A percentile compares a stretch with the other conserved stretches of the same genome.
Evolutionary conservation across 2,888 invertebrate genomes (phyloP).

Genomic region (Machimus rusticus): DNA sequence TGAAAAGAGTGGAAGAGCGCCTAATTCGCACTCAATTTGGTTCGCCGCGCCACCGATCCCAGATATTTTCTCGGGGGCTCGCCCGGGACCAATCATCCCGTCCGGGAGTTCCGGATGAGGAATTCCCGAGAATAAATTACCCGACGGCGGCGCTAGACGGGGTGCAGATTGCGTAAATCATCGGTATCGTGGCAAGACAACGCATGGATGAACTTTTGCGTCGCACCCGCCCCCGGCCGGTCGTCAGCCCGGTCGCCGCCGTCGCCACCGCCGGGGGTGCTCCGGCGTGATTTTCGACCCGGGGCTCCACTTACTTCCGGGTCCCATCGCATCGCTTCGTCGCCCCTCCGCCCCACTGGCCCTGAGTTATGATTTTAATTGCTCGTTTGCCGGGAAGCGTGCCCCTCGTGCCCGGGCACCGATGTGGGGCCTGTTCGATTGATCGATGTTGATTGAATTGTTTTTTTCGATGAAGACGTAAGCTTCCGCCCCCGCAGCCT

Average conservation of each 20-base stretch:
- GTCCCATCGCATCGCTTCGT: not conserved
- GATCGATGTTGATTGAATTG: not conserved
- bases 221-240: not conserved
- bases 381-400: conserved; percentile 16
- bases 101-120: not conserved
- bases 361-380: conserved; percentile 29
- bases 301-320: not conserved
- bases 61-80: not conserved
- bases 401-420: not conserved
- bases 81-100: not conserved
- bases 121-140: not conserved
- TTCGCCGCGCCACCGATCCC: not conserved
- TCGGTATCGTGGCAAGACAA: not conserved
- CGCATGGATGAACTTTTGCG: not conserved
- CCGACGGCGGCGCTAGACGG: not conserved
- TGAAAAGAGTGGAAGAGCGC: conserved; percentile 1
- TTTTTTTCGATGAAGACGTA: not conserved
- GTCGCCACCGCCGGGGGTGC: not conserved
- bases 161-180: conserved; percentile 4
- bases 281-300: not conserved
- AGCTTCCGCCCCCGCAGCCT: not conserved
- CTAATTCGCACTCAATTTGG: conserved; percentile 26
- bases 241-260: not conserved
- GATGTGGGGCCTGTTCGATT: not conserved
- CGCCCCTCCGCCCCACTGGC: not conserved